Percentiles rank a stretch among this genome's conserved stretches.
Evolutionary conservation across 2,113 vertebrate species (phyloP).

Genomic region (Lophotis ruficrista): DNA sequence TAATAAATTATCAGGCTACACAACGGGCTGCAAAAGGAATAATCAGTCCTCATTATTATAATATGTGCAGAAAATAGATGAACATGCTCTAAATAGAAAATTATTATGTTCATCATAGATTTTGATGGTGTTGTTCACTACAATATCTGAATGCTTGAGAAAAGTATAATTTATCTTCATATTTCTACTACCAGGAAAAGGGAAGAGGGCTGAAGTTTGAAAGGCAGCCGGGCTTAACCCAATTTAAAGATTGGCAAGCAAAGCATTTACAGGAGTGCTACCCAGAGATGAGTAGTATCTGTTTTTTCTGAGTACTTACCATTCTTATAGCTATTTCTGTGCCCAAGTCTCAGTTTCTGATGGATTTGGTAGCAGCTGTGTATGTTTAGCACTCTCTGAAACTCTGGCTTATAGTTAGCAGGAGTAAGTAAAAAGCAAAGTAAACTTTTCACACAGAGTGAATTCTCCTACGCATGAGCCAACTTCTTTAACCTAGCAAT

Average conservation of each 20-base stretch:
- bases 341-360: background rate
- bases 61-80: background rate
- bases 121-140: background rate
- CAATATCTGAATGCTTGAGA: background rate
- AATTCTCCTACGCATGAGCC: background rate
- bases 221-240: background rate
- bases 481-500: background rate
- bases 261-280: background rate
- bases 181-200: background rate
- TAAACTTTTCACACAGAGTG: background rate
- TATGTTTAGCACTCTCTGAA: background rate
- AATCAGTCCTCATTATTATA: background rate
- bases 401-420: background rate
- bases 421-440: background rate
- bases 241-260: background rate
- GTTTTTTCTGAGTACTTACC: background rate
- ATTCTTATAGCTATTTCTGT: background rate
- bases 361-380: background rate
- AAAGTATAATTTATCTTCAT: background rate
- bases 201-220: background rate
- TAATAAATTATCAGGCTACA: background rate
- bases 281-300: background rate
- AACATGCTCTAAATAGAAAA: background rate
- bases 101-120: background rate
- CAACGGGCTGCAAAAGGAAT: background rate